Evolutionary conservation across 2,113 vertebrate species (phyloP), one percentile per base, ranked within the genome.

Genomic region (Vanacampus margaritifer): DNA sequence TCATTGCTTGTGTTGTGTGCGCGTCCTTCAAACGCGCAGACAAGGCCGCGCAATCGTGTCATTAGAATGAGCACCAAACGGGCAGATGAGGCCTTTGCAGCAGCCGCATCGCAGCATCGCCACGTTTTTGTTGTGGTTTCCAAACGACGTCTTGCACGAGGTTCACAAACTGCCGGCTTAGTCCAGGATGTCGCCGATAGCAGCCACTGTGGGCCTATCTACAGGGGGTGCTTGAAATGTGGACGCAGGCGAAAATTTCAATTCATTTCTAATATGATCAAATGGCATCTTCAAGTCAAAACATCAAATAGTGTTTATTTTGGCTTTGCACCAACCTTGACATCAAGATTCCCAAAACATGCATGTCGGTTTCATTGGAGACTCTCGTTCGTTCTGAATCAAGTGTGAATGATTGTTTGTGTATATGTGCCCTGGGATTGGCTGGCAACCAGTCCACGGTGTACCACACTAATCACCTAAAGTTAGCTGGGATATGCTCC

Each of bases 1-100:
- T 14, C 58, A 1, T 61, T 14, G 7, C 11, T 23, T 6, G 12
- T 39, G 21, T 23, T 39, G 4, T 39, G 36, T 6, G 21, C 11
- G 76, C 74, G 82, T 66, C 79, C 77, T 82, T 83, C 78, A 78
- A 43, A 36, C 6, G 48, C 48, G 8, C 32, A 9, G 32, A 59
- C 57, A 37, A 61, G 58, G 58, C 36, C 36, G n/a, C 19, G 56
- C 48, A 6, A 54, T 51, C 9, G 19, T n/a, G 19, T 51, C 21
- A 51, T 54, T 4, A 54, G 51, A 54, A 26, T 26, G 23, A 26
- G 23, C 51, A 14, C 23, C 51, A n/a, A 54, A 24, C 45, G 26
- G 5, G 16, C 10, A n/a, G 10, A 35, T 17, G 64, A 36, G 64
- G 64, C 64, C 64, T 65, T 36, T 65, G 64, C 64, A 65, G 45